Evolutionary conservation across 2,113 vertebrate genomes (phyloP), one percentile per base, ranked within the genome.

Genomic region (Etia nguti): DNA sequence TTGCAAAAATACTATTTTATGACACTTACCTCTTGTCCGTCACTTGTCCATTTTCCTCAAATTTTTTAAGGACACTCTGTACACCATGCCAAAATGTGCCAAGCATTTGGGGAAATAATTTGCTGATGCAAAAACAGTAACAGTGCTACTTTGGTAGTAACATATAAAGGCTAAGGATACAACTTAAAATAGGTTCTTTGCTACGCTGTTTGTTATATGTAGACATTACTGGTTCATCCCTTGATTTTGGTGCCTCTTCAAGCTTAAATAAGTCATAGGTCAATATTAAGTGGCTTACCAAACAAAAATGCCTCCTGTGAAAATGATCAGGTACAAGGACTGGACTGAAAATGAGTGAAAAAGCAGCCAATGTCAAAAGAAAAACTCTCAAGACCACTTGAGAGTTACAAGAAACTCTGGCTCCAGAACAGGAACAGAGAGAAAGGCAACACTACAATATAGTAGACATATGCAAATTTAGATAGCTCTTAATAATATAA

Each of bases 21-120:
- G 18, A 65, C 18, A 36, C 10, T 65, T 65, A 36, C 18, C 60
- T 65, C 18, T 36, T 65, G 31, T 3, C 31, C 6, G 20, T 62
- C 59, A 62, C 59, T 62, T 65, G 10, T 65, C 31, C n/a, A 65
- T 12, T 13, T 38, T 29, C n/a, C 1, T 0, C 3, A 12, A 2
- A 12, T 20, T 9, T 1, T 52, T 54, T 62, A 68, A 68, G 34
- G 11, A 68, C 62, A 68, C 34, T 34, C 57, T 22, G 62, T 34
- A 68, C 34, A 68, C 7, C 62, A 15, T 68, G 34, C 11, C 62
- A 41, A 68, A 22, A 15, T 41, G 41, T 6, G 13, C 62, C 34
- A 68, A 15, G 20, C 6, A 22, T 41, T 41, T 22, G 10, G 36
- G 20, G 1, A 68, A 41, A 22, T 22, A 41, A 38, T 34, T 68